Percentiles rank a stretch among this genome's conserved stretches.
These are phyloP conservation scores for Chrysocyon brachyurus DNA, from an alignment of 2,797 vertebrate genomes.

Conservation along the genomic window DNA sequence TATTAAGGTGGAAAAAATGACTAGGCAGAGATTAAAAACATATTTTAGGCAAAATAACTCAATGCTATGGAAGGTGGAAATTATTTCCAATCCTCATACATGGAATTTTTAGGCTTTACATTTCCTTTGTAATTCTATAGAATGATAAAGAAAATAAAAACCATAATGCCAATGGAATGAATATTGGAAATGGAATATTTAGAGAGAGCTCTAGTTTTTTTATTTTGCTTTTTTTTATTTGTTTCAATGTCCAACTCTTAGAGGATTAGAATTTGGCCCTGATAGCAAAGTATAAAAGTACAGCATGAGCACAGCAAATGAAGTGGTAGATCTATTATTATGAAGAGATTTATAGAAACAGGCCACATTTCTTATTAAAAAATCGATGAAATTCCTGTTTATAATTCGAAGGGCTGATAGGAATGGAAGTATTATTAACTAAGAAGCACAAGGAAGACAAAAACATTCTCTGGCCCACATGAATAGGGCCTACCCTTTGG, in stretches of 20 bases:
- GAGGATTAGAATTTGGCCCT: constrained; percentile 71
- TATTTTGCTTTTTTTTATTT: neutral
- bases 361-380: constrained; percentile 22
- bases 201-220: neutral
- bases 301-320: neutral
- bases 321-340: neutral
- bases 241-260: constrained; percentile 17
- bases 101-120: neutral
- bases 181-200: neutral
- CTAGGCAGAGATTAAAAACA: neutral
- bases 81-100: neutral
- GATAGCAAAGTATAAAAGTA: constrained; percentile 16
- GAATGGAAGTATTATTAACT: constrained; percentile 27
- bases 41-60: neutral
- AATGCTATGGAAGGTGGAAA: neutral
- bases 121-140: neutral
- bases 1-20: constrained; percentile 49
- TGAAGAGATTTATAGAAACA: constrained; percentile 36
- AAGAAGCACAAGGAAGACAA: neutral
- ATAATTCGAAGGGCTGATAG: neutral
- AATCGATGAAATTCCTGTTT: neutral
- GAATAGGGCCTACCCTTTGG: neutral
- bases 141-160: constrained; percentile 1
- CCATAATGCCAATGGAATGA: neutral
- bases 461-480: neutral